Base-by-base conservation (phyloP, 2,797 vertebrate species). In the Periophthalmus magnuspinnatus region DNA sequence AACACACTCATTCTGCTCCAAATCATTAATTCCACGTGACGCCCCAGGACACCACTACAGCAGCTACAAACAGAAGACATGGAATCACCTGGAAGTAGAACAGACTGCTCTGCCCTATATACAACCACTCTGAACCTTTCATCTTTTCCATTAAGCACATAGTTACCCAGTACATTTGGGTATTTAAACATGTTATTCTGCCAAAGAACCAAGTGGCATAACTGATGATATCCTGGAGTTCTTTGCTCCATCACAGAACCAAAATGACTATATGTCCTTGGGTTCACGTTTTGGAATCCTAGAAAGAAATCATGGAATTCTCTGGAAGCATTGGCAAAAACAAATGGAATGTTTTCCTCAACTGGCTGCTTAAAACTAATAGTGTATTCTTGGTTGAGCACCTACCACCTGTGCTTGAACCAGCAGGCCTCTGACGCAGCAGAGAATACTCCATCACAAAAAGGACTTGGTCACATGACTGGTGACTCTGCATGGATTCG, bases 281-380 rank as follows among this genome's bases (percentile, higher is more conserved):
- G 32, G 19, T 36, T 60, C 58, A 56, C 22, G 69, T 81, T 72
- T 70, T 80, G 87, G 87, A 91, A 91, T 88, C 77, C 68, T 69
- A 71, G 80, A 74, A 82, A 60, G 21, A 67, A 74, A 76, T 81
- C 57, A 74, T 71, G 78, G 80, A 89, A 89, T 85, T 86, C 76
- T 88, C 70, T 69, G 69, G 76, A 84, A 85, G 81, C 45, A 70
- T 69, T 41, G 68, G 84, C 69, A 81, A 60, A 80, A 77, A 81
- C 22, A 80, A 78, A 77, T 47, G 91, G 90, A 93, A 93, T 93
- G 91, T 92, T 75, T 87, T 80, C 67, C 80, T 82, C 16, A 52
- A 80, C 68, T 78, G 76, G 57, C 65, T 56, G 74, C 54, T 16
- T 38, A 72, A 68, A 81, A 45, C 38, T 32, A 36, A 55, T 66